These are phyloP conservation scores for Hydrolagus colliei DNA, from an alignment of 2,797 vertebrate species.

Conservation along the genomic window DNA sequence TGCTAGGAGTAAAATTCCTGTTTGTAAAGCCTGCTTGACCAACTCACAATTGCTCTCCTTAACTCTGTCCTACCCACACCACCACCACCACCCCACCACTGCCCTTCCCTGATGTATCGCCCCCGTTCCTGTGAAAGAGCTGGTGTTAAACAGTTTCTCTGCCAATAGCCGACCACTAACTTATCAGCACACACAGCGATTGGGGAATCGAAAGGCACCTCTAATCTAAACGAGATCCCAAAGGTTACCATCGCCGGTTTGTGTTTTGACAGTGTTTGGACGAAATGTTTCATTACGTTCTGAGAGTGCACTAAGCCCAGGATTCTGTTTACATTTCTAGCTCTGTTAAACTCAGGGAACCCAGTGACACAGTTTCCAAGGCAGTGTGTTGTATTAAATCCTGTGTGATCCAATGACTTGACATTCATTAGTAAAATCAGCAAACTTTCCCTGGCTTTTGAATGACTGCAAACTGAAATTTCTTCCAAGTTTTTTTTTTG, in stretches of 20 bases:
- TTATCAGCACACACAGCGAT: too few relatives aligned
- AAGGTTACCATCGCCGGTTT: background rate
- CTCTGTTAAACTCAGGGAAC: background rate
- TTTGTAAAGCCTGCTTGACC: background rate
- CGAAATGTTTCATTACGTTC: background rate
- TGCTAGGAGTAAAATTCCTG: background rate
- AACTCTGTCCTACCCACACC: too few relatives aligned
- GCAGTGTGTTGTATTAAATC: background rate
- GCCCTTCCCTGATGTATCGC: too few relatives aligned
- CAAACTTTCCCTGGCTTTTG: background rate
- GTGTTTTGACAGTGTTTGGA: constrained; percentile 24
- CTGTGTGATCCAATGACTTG: background rate
- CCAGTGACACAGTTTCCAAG: background rate
- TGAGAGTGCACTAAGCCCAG: background rate
- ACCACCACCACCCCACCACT: too few relatives aligned
- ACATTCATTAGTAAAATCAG: background rate
- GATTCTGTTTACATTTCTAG: background rate
- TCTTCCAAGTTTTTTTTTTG: background rate
- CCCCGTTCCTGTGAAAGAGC: background rate
- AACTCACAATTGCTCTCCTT: too few relatives aligned
- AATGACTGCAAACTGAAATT: background rate
- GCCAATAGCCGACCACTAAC: background rate
- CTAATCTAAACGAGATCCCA: background rate
- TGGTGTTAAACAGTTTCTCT: background rate
- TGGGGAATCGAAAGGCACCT: background rate